Percentiles rank a stretch among this genome's conserved stretches.
Evolutionary conservation across 2,113 vertebrate species (phyloP).

Genomic region (Dipodomys ordii): DNA sequence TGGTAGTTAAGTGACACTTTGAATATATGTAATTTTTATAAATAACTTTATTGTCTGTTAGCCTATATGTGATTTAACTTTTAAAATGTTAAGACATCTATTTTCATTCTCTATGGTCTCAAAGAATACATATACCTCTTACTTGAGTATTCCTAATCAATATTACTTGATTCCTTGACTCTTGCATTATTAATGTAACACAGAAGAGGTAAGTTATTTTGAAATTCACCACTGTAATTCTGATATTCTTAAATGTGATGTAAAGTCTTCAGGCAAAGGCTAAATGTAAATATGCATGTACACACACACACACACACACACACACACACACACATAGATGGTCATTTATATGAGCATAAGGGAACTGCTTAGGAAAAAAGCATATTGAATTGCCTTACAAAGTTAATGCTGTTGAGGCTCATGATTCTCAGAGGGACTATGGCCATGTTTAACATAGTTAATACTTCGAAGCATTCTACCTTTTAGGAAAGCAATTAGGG

Average conservation of each 20-base stretch:
- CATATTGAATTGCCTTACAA: background rate
- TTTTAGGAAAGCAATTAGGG: constrained; percentile 60
- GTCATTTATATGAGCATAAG: constrained; percentile 22
- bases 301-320: too few relatives aligned
- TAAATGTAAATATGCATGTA: constrained; percentile 33
- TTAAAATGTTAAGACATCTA: constrained; percentile 4
- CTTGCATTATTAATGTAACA: constrained; percentile 41
- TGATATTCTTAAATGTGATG: background rate
- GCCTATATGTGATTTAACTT: background rate
- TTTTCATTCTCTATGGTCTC: background rate
- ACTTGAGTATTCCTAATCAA: background rate
- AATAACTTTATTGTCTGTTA: background rate
- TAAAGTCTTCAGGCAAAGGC: constrained; percentile 53
- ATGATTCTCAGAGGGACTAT: background rate
- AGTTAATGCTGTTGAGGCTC: background rate
- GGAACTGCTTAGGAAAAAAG: background rate
- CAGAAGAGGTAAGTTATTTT: background rate
- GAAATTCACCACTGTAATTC: constrained; percentile 40
- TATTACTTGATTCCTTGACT: background rate
- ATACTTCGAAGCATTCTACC: constrained; percentile 21
- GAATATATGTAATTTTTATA: background rate
- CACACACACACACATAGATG: background rate
- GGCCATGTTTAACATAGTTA: constrained; percentile 44
- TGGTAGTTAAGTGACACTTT: background rate
- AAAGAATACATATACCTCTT: background rate